Percentiles rank a stretch among this genome's conserved stretches.
Conservation (phyloP, 2,797 vertebrate genomes). For the Micropoecilia bifurca region DNA sequence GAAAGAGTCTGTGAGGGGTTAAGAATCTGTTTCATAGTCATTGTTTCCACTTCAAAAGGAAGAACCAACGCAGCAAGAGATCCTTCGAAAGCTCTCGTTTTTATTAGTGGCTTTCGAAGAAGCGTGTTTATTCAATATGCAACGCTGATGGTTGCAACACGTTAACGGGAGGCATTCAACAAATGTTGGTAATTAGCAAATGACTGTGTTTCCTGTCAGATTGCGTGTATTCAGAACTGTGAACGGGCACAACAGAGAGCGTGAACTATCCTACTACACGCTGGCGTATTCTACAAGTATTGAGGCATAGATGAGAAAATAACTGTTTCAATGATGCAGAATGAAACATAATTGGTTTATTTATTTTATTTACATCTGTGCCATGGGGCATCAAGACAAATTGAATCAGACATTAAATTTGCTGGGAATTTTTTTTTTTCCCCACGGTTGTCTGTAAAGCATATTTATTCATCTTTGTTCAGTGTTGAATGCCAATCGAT, state of each 20-base stretch:
- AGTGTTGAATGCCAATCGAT: slow-evolving; percentile 40
- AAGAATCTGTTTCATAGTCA: slow-evolving; percentile 45
- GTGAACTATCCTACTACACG: slow-evolving; percentile 27
- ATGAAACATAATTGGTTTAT: slow-evolving; percentile 43
- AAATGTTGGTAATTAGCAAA: slow-evolving; percentile 78
- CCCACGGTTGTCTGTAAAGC: slow-evolving; percentile 13
- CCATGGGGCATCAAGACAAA: slow-evolving; percentile 18
- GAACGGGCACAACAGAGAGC: slow-evolving; percentile 51
- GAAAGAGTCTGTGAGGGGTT: slow-evolving; percentile 28
- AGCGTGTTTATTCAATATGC: slow-evolving; percentile 63
- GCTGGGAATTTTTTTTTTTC: neutral
- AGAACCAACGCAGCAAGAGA: slow-evolving; percentile 33
- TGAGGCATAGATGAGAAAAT: slow-evolving; percentile 35
- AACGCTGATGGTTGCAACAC: slow-evolving; percentile 52
- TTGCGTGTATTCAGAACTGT: slow-evolving; percentile 33
- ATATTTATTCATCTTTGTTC: slow-evolving; percentile 31
- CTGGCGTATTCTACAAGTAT: slow-evolving; percentile 28
- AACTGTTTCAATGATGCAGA: slow-evolving; percentile 42
- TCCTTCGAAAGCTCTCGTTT: slow-evolving; percentile 39
- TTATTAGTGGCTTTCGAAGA: slow-evolving; percentile 43
- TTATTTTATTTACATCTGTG: slow-evolving; percentile 5
- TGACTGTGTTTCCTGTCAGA: slow-evolving; percentile 73
- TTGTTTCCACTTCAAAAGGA: slow-evolving; percentile 39
- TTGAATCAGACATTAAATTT: slow-evolving; percentile 9
- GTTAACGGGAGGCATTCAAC: slow-evolving; percentile 58